Conservation (phyloP, 2,113 vertebrate genomes). For the Sylvilagus bachmani region DNA sequence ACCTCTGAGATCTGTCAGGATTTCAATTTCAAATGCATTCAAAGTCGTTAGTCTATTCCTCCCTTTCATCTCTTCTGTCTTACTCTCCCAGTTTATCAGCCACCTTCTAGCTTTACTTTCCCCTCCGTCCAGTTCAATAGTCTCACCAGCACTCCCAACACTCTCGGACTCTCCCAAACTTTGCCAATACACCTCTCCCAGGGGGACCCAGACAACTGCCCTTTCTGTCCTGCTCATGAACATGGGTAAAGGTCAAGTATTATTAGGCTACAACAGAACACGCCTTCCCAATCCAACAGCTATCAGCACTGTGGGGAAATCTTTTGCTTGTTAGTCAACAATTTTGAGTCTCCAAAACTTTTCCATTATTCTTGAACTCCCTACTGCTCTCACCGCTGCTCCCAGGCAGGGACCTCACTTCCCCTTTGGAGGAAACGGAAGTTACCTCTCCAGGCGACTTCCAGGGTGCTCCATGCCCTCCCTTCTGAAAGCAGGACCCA, state of each 20-base stretch:
- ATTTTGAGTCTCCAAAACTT: background rate
- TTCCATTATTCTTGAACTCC: background rate
- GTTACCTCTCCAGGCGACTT: background rate
- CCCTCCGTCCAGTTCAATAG: background rate
- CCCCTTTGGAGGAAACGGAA: background rate
- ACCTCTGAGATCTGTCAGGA: background rate
- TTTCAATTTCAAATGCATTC: background rate
- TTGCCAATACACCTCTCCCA: too few species aligned
- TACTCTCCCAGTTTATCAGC: background rate
- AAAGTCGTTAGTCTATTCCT: background rate
- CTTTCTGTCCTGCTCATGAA: background rate
- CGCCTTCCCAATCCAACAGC: fast-evolving
- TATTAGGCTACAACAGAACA: fast-evolving
- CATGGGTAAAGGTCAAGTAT: background rate
- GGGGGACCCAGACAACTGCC: background rate
- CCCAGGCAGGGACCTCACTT: background rate
- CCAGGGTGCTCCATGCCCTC: background rate
- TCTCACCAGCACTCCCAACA: background rate
- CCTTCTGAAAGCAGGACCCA: background rate
- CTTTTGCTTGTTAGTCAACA: background rate
- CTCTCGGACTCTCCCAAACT: background rate
- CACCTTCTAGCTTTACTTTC: background rate
- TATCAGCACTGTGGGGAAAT: fast-evolving
- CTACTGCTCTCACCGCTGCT: background rate
- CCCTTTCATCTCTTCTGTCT: background rate